Percentiles rank a stretch among this genome's conserved stretches.
Conservation (phyloP, 1,140 invertebrate species). For the Cherax quadricarinatus region DNA sequence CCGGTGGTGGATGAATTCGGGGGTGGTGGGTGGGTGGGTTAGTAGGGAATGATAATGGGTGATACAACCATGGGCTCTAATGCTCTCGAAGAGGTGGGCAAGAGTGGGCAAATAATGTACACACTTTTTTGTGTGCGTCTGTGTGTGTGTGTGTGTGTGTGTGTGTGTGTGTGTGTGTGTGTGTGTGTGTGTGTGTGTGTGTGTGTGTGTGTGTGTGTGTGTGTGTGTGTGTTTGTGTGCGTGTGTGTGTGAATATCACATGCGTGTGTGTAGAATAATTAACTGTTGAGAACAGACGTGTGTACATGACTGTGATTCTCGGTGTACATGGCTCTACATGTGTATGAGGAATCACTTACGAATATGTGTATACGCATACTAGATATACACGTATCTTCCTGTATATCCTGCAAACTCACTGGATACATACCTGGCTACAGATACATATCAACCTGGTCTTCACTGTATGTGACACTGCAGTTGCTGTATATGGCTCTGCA, state of each 20-base stretch:
- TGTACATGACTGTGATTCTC: background rate
- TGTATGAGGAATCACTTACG: too few species aligned
- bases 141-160: constrained; percentile 6
- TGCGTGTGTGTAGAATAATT: constrained; percentile 16
- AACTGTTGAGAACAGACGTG: background rate
- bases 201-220: constrained; percentile 27
- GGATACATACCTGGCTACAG: too few species aligned
- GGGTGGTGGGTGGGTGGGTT: background rate
- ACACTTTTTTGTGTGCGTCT: constrained; percentile 28
- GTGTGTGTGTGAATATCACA: background rate
- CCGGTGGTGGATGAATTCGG: background rate
- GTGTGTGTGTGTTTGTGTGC: constrained; percentile 17
- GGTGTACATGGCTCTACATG: background rate
- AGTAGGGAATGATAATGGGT: too few species aligned
- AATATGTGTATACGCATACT: too few species aligned
- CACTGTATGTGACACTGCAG: too few species aligned
- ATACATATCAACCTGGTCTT: too few species aligned
- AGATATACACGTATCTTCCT: too few species aligned
- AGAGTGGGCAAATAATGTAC: background rate
- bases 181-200: constrained; percentile 3
- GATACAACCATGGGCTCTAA: background rate
- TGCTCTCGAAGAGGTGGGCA: constrained; percentile 7
- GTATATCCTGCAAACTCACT: too few species aligned
- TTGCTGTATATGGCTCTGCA: too few species aligned
- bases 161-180: constrained; percentile 27